phyloP scores from a whole-genome alignment of 2,113 vertebrate genomes.

The Scomber scombrus region DNA sequence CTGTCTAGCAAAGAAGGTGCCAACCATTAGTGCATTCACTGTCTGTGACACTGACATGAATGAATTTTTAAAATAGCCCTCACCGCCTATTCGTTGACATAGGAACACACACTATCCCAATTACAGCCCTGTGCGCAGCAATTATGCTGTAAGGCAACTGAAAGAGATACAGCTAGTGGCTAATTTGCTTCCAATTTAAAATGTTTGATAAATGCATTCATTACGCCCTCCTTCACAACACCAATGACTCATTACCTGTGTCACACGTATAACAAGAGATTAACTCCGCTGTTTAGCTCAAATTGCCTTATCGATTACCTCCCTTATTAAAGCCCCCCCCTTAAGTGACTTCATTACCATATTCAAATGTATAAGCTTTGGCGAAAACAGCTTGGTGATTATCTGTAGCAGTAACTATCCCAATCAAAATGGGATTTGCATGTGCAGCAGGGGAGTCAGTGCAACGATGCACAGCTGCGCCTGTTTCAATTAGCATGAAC shows the following conservation, averaged over 20 bases:
- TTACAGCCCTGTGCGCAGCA: slow-evolving; percentile 14
- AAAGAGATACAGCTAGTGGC: slow-evolving; percentile 15
- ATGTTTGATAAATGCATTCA: slow-evolving; percentile 48
- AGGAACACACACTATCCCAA: slow-evolving; percentile 22
- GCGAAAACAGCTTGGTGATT: slow-evolving; percentile 63
- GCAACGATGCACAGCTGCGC: slow-evolving; percentile 43
- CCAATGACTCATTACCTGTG: slow-evolving; percentile 37
- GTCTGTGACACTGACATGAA: slow-evolving; percentile 29
- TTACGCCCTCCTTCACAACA: not conserved
- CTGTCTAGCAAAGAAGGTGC: not conserved
- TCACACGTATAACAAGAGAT: slow-evolving; percentile 45
- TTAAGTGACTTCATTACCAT: slow-evolving; percentile 59
- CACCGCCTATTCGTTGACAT: not conserved
- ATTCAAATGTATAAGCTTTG: slow-evolving; percentile 38
- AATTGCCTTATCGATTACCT: slow-evolving; percentile 70
- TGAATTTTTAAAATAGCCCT: slow-evolving; percentile 27
- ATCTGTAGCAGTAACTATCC: slow-evolving; percentile 54
- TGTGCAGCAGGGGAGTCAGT: slow-evolving; percentile 50
- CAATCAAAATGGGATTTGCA: slow-evolving; percentile 50
- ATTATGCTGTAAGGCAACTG: slow-evolving; percentile 31
- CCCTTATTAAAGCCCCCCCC: slow-evolving; percentile 53
- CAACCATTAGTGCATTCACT: slow-evolving; percentile 32
- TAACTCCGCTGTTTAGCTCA: slow-evolving; percentile 55
- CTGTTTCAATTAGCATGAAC: slow-evolving; percentile 65
- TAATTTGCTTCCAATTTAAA: slow-evolving; percentile 44